Conservation (phyloP, 2,888 invertebrate genomes). For the Thyatira batis region DNA sequence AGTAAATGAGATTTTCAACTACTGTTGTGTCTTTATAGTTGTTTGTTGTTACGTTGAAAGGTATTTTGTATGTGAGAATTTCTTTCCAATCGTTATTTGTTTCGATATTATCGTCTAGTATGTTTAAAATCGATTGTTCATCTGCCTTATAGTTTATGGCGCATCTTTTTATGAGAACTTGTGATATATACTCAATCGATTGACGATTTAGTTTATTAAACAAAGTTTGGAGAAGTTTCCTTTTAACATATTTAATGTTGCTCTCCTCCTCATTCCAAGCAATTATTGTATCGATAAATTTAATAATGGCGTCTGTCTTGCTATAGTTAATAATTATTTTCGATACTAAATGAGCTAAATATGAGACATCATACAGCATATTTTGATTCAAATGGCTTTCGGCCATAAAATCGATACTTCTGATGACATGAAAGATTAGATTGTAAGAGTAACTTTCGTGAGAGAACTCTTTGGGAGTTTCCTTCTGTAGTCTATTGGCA, state of each 20-base stretch:
- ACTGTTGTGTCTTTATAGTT: slow-evolving; percentile 80
- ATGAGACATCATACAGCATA: slow-evolving; percentile 59
- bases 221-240: slow-evolving; percentile 74
- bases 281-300: slow-evolving; percentile 81
- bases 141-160: slow-evolving; percentile 64
- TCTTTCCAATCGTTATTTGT: slow-evolving; percentile 85
- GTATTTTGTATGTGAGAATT: slow-evolving; percentile 74
- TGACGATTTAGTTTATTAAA: slow-evolving; percentile 80
- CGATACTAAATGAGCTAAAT: slow-evolving; percentile 81
- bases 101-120: slow-evolving; percentile 79
- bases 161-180: slow-evolving; percentile 79
- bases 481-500: slow-evolving; percentile 84
- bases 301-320: slow-evolving; percentile 67
- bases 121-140: slow-evolving; percentile 64
- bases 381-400: slow-evolving; percentile 56
- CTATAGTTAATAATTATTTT: slow-evolving; percentile 83
- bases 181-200: slow-evolving; percentile 82
- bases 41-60: slow-evolving; percentile 74
- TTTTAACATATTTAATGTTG: slow-evolving; percentile 56
- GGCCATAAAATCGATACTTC: slow-evolving; percentile 83
- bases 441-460: slow-evolving; percentile 81
- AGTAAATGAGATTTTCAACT: slow-evolving; percentile 83
- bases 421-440: slow-evolving; percentile 83
- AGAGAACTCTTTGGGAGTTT: slow-evolving; percentile 82
- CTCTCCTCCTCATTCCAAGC: slow-evolving; percentile 67